These are phyloP conservation scores for Cosmorhoe ocellata DNA, from an alignment of 2,888 invertebrate genomes.

Conservation along the genomic window DNA sequence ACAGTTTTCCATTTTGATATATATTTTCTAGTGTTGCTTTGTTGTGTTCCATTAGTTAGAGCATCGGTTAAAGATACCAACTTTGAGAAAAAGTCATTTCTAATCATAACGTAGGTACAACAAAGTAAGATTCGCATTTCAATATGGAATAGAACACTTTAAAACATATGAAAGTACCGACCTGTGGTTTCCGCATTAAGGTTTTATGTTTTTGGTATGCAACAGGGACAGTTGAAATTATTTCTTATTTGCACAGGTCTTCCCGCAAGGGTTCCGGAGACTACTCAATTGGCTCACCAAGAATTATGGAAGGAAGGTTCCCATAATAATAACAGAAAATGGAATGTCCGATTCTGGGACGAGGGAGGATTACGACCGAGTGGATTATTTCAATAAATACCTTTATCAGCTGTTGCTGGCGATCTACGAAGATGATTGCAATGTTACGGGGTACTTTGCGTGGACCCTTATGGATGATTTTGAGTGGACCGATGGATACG, in stretches of 20 bases:
- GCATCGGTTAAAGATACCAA: no score
- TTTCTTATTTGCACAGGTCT: conserved; percentile 62
- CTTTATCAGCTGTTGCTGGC: conserved; percentile 66
- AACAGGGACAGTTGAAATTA: conserved; percentile 25
- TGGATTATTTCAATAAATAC: conserved; percentile 79
- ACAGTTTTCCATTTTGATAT: no score
- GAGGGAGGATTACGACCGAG: conserved; percentile 65
- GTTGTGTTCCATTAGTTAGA: no score
- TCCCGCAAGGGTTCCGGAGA: conserved; percentile 84
- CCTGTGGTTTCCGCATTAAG: not conserved
- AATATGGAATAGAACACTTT: no score
- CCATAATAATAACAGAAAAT: conserved; percentile 83
- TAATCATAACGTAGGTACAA: no score
- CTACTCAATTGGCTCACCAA: conserved; percentile 84
- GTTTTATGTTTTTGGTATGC: conserved; percentile 17
- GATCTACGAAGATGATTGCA: conserved; percentile 65
- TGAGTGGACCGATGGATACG: conserved; percentile 78
- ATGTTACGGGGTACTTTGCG: conserved; percentile 79
- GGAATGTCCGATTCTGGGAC: conserved; percentile 79
- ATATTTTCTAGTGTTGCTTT: no score
- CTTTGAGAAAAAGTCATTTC: no score
- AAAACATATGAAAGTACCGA: no score
- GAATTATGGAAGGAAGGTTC: conserved; percentile 80
- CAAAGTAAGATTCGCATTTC: no score
- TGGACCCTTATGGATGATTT: conserved; percentile 86